A percentile compares a stretch with the other conserved stretches of the same genome.
Evolutionary conservation across 2,888 invertebrate genomes (phyloP).

Genomic region (Leuctra nigra): DNA sequence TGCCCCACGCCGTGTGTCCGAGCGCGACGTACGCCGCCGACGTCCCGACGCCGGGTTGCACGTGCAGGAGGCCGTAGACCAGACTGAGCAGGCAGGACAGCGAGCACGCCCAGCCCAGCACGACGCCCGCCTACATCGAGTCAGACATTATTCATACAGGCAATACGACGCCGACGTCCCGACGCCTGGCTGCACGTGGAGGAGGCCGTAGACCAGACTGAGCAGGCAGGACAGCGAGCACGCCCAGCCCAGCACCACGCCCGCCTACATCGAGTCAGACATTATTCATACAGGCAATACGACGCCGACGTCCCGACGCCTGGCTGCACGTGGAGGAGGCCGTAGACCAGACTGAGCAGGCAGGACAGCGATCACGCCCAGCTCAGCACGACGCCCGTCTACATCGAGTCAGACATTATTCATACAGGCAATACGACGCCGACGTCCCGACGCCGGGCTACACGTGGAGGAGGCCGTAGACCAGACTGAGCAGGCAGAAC

Average conservation of each 20-base stretch:
- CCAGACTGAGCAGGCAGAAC: constrained; percentile 59
- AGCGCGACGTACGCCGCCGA: constrained; percentile 76
- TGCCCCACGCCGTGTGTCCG: constrained; percentile 73
- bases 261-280: constrained; percentile 73
- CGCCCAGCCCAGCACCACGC: constrained; percentile 64
- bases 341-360: constrained; percentile 68
- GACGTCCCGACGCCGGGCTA: constrained; percentile 61
- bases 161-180: constrained; percentile 69
- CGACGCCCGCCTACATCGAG: constrained; percentile 44
- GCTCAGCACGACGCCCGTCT: constrained; percentile 58
- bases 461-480: constrained; percentile 70
- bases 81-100: constrained; percentile 60
- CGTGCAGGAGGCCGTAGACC: constrained; percentile 70
- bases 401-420: too few species aligned
- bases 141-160: too few species aligned
- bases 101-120: constrained; percentile 64
- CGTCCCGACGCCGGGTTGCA: constrained; percentile 57
- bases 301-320: constrained; percentile 64
- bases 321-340: constrained; percentile 64
- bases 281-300: too few species aligned
- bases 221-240: constrained; percentile 58
- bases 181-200: constrained; percentile 61
- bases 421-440: too few species aligned
- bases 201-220: constrained; percentile 71
- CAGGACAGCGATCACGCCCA: constrained; percentile 63